Base-by-base conservation (phyloP, 2,797 vertebrate species). In the Rallus crepitans region DNA sequence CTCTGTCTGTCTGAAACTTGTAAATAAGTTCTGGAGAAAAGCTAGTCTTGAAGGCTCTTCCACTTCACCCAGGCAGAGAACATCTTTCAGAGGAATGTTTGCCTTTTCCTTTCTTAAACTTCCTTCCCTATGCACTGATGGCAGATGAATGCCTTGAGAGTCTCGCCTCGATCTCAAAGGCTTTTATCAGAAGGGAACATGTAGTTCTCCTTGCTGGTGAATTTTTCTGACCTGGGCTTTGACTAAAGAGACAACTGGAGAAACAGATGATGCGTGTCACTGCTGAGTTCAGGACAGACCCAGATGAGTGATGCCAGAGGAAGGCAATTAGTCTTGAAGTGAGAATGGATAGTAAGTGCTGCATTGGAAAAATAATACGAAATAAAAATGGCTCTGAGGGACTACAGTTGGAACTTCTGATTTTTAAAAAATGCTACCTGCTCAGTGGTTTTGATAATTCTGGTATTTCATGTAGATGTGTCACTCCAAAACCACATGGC, bases 1-100 rank as follows among this genome's bases (percentile, higher is more conserved):
- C 73, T 91, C 68, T 95, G 37, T 92, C 90, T 95, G 85, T 73
- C 53, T 91, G 47, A 63, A 76, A 88, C 25, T 72, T 24, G 4
- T 63, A 69, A 81, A 47, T 86, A 80, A 87, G 35, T 66, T 73
- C 45, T 45, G 30, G 89, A 84, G 80, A 82, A 81, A 69, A 75
- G n/a, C 59, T 72, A 27, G 24, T 81, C 23, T 85, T 42, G 57
- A 82, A 87, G 80, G 24, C 12, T 37, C 23, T 80, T 89, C 17
- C 5, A 20, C 55, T 90, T 89, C 21, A 14, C 25, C 83, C 11
- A 27, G 42, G 37, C 23, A 33, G 6, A 6, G 42, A 11, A 45
- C 50, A 25, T 27, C 31, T 68, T 68, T 60, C 59, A 72, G 61
- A 75, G n/a, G 28, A 59, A 48, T 39, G 31, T 16, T 66, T 82